Base-by-base conservation (phyloP, 2,888 invertebrate species). In the Taphrorychus bicolor region DNA sequence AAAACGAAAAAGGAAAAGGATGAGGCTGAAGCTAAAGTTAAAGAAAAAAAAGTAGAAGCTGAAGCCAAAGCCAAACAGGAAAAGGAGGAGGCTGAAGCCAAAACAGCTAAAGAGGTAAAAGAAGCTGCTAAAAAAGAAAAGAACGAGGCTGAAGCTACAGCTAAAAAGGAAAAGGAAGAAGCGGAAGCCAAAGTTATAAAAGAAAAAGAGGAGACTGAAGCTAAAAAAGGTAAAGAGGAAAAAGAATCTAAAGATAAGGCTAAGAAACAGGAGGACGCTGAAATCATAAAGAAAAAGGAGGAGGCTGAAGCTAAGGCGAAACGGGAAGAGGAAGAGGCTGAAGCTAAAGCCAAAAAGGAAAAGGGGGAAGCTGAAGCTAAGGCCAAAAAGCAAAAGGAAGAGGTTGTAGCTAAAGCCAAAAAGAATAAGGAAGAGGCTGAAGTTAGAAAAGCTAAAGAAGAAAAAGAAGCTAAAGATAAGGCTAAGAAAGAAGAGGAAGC, bases 11-110 rank as follows among this genome's bases (percentile, higher is more conserved):
- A 48, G 58, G 42, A 68, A n/a, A 69, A 71, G 68, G 68, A 71
- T 40, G 63, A 82, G 78, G 72, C 80, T 78, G 41, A 82, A 16
- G 11, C 74, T 23, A 62, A 48, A 57, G 73, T 54, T 21, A 40
- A 53, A 17, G 4, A 63, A 48, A 32, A 63, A 69, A 64, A 71
- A 40, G 59, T 71, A 68, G 68, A 70, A 79, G 45, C 42, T 7
- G 65, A 64, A 69, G 62, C 51, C 56, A 57, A 61, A 49, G 45
- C 14, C 4, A 49, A 64, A 22, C n/a, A 22, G n/a, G 45, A 58
- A 45, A 45, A 58, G 16, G 41, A 59, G 49, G n/a, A n/a, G n/a
- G n/a, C n/a, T n/a, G n/a, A n/a, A n/a, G n/a, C n/a, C n/a, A n/a
- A n/a, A n/a, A n/a, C n/a, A n/a, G n/a, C n/a, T n/a, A n/a, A n/a